Evolutionary conservation across 2,113 vertebrate genomes (phyloP).

Genomic region (Hepsetus odoe): DNA sequence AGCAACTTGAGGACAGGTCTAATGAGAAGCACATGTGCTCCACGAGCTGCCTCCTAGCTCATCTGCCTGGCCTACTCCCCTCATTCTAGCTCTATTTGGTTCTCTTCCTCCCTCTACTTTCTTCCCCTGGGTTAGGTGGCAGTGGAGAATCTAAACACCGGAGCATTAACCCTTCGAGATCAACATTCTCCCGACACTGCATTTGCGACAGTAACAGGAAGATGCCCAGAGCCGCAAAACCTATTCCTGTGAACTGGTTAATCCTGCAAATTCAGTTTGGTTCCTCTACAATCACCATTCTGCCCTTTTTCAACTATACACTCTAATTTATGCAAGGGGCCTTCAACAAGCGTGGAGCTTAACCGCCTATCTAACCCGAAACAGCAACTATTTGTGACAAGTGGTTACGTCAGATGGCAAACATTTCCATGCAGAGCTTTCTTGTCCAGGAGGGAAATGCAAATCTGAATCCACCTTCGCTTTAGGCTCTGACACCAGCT

Average conservation of each 20-base stretch:
- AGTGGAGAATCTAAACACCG: no score
- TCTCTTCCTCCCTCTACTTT: conserved; percentile 2
- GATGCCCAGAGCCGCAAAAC: background rate
- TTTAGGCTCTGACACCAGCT: conserved; percentile 54
- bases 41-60: conserved; percentile 58
- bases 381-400: conserved; percentile 57
- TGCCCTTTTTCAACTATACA: no score
- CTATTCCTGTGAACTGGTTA: background rate
- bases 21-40: conserved; percentile 72
- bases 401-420: background rate
- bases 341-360: conserved; percentile 14
- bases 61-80: conserved; percentile 57
- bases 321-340: conserved; percentile 41
- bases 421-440: background rate
- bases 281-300: no score
- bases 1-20: conserved; percentile 65
- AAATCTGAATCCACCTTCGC: conserved; percentile 56
- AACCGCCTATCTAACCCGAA: no score
- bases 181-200: background rate
- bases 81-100: conserved; percentile 5
- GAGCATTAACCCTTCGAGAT: no score
- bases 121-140: background rate
- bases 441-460: conserved; percentile 2
- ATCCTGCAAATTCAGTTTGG: background rate
- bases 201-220: background rate